phyloP scores from a whole-genome alignment of 2,888 invertebrate species.

The Thymelicus sylvestris region DNA sequence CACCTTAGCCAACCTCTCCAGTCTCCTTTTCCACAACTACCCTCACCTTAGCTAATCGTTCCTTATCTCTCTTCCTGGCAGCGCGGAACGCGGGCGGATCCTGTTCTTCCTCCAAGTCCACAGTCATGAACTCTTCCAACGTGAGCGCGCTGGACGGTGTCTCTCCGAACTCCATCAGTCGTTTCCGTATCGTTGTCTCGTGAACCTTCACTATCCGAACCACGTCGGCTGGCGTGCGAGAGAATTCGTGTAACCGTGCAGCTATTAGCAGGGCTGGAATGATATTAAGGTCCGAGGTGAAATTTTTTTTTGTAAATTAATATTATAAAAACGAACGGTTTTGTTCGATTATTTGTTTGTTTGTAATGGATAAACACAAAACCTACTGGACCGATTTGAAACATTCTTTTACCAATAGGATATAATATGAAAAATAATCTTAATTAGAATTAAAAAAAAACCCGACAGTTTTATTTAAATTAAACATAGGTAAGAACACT shows the following conservation, averaged over 20 bases:
- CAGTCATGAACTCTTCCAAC: constrained; percentile 97
- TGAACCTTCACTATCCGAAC: constrained; percentile 98
- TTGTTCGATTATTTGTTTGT: too few species aligned
- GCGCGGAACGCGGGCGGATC: constrained; percentile 98
- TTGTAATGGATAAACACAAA: too few species aligned
- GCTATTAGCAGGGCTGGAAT: constrained; percentile 94
- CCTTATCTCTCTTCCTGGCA: constrained; percentile 94
- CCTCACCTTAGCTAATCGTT: constrained; percentile 90
- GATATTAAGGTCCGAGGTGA: background rate
- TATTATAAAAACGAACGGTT: too few species aligned
- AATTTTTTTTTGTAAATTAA: too few species aligned
- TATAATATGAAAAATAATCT: too few species aligned
- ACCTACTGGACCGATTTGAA: too few species aligned
- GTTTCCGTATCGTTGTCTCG: constrained; percentile 95
- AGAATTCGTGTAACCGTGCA: constrained; percentile 96
- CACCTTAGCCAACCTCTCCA: too few species aligned
- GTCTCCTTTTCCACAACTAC: constrained; percentile 30
- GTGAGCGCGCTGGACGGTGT: constrained; percentile 98
- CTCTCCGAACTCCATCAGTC: constrained; percentile 97
- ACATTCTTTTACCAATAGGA: too few species aligned
- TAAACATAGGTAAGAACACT: too few species aligned
- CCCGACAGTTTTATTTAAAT: too few species aligned
- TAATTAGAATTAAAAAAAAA: too few species aligned
- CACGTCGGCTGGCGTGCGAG: constrained; percentile 93
- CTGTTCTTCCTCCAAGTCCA: constrained; percentile 97